Evolutionary conservation across 2,888 invertebrate genomes (phyloP), one percentile per base, ranked within the genome.

Genomic region (Idaea biselata): DNA sequence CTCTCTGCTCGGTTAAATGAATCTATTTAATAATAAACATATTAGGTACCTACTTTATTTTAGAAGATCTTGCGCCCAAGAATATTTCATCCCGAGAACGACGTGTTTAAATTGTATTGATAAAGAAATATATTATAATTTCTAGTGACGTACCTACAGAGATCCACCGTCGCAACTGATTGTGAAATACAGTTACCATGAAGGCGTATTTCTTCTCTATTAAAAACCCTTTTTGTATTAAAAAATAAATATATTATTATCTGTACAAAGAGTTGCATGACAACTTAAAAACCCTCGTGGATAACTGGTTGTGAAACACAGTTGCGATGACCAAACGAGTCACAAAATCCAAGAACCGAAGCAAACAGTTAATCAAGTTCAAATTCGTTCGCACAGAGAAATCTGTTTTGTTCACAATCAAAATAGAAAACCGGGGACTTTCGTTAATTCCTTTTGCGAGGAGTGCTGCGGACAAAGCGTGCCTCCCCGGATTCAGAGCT

Each of bases 361-460:
- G 25, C 59, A 62, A 58, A 60, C 60, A 56, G 53, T 60, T 62
- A 62, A 65, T 65, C 60, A 65, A 62, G 53, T 54, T 54, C 62
- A 62, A 59, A 44, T 56, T 58, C 44, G 57, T 59, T 57, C 56
- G 58, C 60, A 56, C 58, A 54, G 60, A 58, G 59, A 53, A 44
- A 63, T 44, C 56, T 17, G 56, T 56, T 56, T 58, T 63, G 60
- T 63, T 57, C 53, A 59, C 56, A 58, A 55, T 16, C 56, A 57
- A 53, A 63, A 64, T 58, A 58, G 53, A 63, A 58, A 63, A 61
- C 54, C 33, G 44, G 53, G 58, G 61, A 53, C 60, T 8, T 63
- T 33, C 58, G 61, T 54, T 64, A 64, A 64, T 64, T 64, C 64
- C 61, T 63, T 65, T 63, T 64, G 61, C 64, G 31, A 58, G 18